Evolutionary conservation across 2,888 invertebrate species (phyloP).

Genomic region (Drosophila peninsularis): DNA sequence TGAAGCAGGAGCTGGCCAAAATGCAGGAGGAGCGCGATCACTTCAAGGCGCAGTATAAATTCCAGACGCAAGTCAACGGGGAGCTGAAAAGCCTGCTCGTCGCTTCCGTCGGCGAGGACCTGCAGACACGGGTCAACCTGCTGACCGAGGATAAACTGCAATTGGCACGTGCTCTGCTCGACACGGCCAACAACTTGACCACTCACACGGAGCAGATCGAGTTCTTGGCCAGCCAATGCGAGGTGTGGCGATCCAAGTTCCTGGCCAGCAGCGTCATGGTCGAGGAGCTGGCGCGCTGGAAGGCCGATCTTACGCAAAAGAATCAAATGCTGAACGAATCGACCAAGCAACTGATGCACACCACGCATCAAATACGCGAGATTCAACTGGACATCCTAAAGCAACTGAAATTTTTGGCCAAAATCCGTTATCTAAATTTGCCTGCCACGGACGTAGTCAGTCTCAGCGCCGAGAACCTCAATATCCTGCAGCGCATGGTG

Average conservation of each 20-base stretch:
- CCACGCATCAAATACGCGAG: constrained; percentile 84
- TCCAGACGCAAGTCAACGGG: constrained; percentile 94
- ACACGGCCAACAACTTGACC: constrained; percentile 93
- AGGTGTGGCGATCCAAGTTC: constrained; percentile 98
- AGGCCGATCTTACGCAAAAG: constrained; percentile 89
- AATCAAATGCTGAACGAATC: constrained; percentile 83
- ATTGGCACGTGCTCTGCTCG: constrained; percentile 92
- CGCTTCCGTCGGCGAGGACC: constrained; percentile 97
- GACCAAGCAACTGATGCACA: constrained; percentile 81
- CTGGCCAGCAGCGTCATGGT: constrained; percentile 97
- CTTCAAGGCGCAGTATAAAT: constrained; percentile 92
- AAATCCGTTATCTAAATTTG: constrained; percentile 82
- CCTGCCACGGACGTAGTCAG: constrained; percentile 83
- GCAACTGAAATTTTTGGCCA: constrained; percentile 83
- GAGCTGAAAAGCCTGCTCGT: constrained; percentile 96
- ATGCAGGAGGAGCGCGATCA: constrained; percentile 89
- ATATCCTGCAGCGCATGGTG: constrained; percentile 84
- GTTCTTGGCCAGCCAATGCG: constrained; percentile 96
- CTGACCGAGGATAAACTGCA: constrained; percentile 96
- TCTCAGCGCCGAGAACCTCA: constrained; percentile 83
- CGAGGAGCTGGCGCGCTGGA: constrained; percentile 95
- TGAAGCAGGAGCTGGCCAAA: constrained; percentile 81
- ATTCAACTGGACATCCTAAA: constrained; percentile 83
- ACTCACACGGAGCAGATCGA: constrained; percentile 97
- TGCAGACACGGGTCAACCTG: constrained; percentile 94